These are phyloP conservation scores for Chrysodeixis includens DNA, from an alignment of 2,888 invertebrate species.

Conservation along the genomic window DNA sequence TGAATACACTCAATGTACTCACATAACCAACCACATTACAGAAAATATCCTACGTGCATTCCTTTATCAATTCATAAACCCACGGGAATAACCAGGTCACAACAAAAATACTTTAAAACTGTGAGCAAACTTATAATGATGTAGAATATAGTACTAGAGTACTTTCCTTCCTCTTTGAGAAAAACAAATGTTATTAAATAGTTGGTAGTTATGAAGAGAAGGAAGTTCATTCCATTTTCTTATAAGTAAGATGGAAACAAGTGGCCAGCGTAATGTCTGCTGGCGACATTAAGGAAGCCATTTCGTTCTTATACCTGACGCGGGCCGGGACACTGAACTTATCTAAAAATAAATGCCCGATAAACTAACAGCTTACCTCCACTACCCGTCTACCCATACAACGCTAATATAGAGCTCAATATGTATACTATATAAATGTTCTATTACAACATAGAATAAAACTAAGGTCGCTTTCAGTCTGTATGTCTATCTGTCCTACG, in stretches of 20 bases:
- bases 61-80: slow-evolving; percentile 8
- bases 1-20: slow-evolving; percentile 25
- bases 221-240: neutral
- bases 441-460: neutral
- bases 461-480: too few relatives aligned
- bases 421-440: neutral
- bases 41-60: slow-evolving; percentile 13
- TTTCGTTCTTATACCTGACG: slow-evolving; percentile 43
- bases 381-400: slow-evolving; percentile 14
- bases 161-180: slow-evolving; percentile 11
- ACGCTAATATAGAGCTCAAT: neutral
- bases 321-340: slow-evolving; percentile 27
- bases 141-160: neutral
- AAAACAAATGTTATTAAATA: neutral
- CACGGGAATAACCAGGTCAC: slow-evolving; percentile 26
- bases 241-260: slow-evolving; percentile 30
- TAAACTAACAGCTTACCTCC: slow-evolving; percentile 27
- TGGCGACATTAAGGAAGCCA: slow-evolving; percentile 41
- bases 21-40: slow-evolving; percentile 33
- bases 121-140: neutral
- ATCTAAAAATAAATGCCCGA: slow-evolving; percentile 42
- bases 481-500: too few relatives aligned
- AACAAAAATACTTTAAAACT: slow-evolving; percentile 26
- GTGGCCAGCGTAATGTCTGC: slow-evolving; percentile 29
- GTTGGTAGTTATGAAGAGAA: neutral